Conservation (phyloP, 2,888 invertebrate species). For the Archips xylosteana region DNA sequence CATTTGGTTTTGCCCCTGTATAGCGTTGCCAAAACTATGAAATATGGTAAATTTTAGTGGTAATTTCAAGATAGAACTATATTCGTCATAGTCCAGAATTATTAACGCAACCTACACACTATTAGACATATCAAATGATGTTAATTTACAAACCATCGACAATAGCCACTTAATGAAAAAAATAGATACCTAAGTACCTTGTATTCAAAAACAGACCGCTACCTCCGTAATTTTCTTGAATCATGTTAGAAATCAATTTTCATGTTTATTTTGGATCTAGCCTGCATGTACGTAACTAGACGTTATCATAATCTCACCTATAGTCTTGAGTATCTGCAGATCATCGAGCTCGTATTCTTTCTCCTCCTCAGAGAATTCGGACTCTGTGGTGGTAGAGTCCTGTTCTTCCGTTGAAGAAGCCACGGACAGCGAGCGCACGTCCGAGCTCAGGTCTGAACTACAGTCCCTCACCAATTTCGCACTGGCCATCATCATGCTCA, state of each 20-base stretch:
- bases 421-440: slow-evolving; percentile 79
- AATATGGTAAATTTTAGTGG: neutral
- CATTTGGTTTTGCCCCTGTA: neutral
- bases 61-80: neutral
- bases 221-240: neutral
- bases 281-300: neutral
- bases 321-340: slow-evolving; percentile 94
- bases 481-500: slow-evolving; percentile 84
- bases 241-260: neutral
- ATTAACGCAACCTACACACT: neutral
- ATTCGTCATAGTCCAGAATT: neutral
- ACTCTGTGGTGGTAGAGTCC: slow-evolving; percentile 83
- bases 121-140: neutral
- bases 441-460: slow-evolving; percentile 81
- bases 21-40: slow-evolving; percentile 6
- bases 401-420: slow-evolving; percentile 85
- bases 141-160: neutral
- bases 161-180: neutral
- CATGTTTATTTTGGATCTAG: neutral
- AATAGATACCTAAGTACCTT: too few relatives aligned
- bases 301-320: slow-evolving; percentile 87
- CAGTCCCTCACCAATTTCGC: slow-evolving; percentile 83
- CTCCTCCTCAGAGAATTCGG: slow-evolving; percentile 85
- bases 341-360: slow-evolving; percentile 91
- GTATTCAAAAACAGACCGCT: neutral